Conservation (phyloP, 2,113 vertebrate species). For the Malurus melanocephalus region DNA sequence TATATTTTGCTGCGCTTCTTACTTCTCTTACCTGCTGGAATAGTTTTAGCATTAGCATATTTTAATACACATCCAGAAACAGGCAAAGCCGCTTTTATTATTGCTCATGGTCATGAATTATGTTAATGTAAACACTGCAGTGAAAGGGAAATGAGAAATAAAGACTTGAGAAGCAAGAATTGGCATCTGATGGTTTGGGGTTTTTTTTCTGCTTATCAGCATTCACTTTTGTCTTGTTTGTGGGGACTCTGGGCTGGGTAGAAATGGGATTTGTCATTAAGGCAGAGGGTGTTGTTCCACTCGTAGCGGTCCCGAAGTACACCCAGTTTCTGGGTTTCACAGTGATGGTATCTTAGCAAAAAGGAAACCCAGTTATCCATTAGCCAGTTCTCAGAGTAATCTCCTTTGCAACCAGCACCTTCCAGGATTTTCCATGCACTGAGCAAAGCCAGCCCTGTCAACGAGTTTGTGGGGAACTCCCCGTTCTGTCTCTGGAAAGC, state of each 20-base stretch:
- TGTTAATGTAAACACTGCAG: not conserved
- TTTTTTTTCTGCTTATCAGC: not conserved
- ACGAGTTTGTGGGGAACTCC: not conserved
- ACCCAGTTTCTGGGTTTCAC: not conserved
- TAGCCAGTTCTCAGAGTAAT: not conserved
- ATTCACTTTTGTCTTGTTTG: not conserved
- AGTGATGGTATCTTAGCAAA: not conserved
- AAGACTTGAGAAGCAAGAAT: not conserved
- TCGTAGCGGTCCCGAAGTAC: not conserved
- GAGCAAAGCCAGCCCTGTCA: not conserved
- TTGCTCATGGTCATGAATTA: not conserved
- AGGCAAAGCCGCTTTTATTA: constrained; percentile 4
- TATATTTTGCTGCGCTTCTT: not conserved
- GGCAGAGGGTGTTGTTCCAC: not conserved
- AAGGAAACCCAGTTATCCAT: not conserved
- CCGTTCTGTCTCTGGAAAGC: not conserved
- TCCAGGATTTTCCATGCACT: not conserved
- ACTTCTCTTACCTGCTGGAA: not conserved
- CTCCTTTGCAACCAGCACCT: not conserved
- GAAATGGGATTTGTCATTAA: not conserved
- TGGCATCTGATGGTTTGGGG: not conserved
- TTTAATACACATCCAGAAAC: not conserved
- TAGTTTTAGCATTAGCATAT: not conserved
- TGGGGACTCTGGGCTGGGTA: not conserved
- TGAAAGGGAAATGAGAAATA: not conserved